phyloP scores from a whole-genome alignment of 2,888 invertebrate species.

The Tetragonisca angustula region DNA sequence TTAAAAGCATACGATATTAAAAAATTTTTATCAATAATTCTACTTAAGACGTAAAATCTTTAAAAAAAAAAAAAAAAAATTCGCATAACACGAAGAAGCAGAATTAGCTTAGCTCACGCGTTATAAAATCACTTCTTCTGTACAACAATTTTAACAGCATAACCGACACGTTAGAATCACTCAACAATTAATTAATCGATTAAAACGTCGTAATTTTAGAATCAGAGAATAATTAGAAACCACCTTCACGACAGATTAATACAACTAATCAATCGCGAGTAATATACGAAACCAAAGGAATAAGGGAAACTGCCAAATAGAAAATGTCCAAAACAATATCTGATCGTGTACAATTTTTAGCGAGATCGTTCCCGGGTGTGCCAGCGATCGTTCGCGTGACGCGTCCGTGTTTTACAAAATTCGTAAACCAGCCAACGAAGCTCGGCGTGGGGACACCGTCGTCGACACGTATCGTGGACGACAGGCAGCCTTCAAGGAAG shows the following conservation, averaged over 20 bases:
- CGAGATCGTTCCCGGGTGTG: conserved; percentile 1
- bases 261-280: too few species aligned
- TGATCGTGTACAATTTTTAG: not conserved
- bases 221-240: too few species aligned
- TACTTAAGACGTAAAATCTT: not conserved
- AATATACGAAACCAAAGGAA: accelerated
- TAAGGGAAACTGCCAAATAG: not conserved
- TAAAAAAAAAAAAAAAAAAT: not conserved
- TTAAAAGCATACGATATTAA: not conserved
- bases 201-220: too few species aligned
- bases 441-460: conserved; percentile 12
- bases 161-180: too few species aligned
- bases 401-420: conserved; percentile 51
- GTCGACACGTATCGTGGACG: not conserved
- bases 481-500: not conserved
- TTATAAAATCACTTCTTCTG: too few species aligned
- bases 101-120: not conserved
- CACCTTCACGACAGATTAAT: too few species aligned
- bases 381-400: conserved; percentile 53
- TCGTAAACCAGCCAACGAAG: conserved; percentile 16
- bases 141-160: not conserved
- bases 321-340: not conserved
- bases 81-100: not conserved
- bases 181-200: too few species aligned
- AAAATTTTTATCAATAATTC: not conserved